A percentile compares a stretch with the other conserved stretches of the same genome.
phyloP scores from a whole-genome alignment of 1,140 invertebrate species.

The Vanessa tameamea region DNA sequence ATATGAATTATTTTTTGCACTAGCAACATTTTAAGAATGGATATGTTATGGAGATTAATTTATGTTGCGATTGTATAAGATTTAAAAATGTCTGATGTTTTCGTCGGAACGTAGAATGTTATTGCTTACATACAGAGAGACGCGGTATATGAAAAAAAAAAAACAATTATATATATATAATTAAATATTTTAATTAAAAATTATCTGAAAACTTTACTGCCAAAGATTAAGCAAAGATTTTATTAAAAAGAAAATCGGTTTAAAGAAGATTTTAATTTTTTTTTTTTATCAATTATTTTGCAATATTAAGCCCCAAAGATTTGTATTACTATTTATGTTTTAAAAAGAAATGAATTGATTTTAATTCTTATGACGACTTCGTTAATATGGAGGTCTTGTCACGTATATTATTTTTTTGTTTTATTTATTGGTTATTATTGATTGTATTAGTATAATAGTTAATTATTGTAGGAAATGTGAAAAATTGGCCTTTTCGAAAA shows the following conservation, averaged over 20 bases:
- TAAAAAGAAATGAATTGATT: slow-evolving; percentile 5
- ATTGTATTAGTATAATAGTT: slow-evolving; percentile 31
- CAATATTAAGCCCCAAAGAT: slow-evolving; percentile 46
- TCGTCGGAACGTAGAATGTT: too few species aligned
- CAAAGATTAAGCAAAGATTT: slow-evolving; percentile 63
- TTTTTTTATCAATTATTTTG: slow-evolving; percentile 32
- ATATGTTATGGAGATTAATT: background rate
- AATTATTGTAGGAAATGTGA: slow-evolving; percentile 43
- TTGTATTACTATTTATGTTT: slow-evolving; percentile 35
- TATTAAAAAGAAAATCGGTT: slow-evolving; percentile 14
- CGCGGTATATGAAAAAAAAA: too few species aligned
- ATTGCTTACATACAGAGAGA: too few species aligned
- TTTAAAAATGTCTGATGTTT: too few species aligned
- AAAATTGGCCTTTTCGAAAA: slow-evolving; percentile 60
- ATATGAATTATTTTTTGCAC: too few species aligned
- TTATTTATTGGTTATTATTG: slow-evolving; percentile 41
- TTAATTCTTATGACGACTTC: background rate
- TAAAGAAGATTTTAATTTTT: slow-evolving; percentile 18
- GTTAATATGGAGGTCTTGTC: background rate
- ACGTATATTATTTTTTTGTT: slow-evolving; percentile 13
- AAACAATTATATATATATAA: too few species aligned
- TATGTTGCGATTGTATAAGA: background rate
- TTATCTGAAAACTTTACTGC: slow-evolving; percentile 38
- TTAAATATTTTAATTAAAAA: background rate
- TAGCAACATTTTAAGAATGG: background rate